Percentiles rank a stretch among this genome's conserved stretches.
Evolutionary conservation across 64 coral and sea anemone genomes (phyloP).

Genomic region (Stylophora pistillata): DNA sequence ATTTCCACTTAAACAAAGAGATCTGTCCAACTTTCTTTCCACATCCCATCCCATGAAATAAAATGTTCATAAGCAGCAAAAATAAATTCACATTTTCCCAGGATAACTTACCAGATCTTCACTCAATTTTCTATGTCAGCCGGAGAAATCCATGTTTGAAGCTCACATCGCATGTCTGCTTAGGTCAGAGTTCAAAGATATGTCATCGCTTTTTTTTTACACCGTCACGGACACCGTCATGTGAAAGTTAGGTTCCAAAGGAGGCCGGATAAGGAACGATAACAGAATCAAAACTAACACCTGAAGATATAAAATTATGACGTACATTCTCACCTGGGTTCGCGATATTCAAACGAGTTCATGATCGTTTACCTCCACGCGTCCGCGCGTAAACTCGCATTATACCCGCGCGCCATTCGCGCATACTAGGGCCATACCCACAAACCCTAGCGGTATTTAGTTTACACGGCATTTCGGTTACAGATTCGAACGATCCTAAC

Average conservation of each 20-base stretch:
- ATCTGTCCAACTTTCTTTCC: too few species aligned
- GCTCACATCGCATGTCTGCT: neutral
- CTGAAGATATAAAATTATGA: too few species aligned
- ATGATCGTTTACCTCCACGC: neutral
- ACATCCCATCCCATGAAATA: too few species aligned
- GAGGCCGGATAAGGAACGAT: too few species aligned
- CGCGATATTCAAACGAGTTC: neutral
- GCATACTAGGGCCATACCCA: neutral
- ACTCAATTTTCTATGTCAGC: neutral
- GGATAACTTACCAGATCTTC: neutral
- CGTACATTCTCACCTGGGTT: too few species aligned
- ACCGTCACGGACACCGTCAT: too few species aligned
- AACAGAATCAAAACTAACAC: too few species aligned
- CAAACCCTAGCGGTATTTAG: neutral
- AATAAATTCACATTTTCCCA: neutral
- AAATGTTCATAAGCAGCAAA: neutral
- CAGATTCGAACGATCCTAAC: neutral
- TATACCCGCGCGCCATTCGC: neutral
- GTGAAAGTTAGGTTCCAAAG: too few species aligned
- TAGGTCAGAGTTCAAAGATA: neutral
- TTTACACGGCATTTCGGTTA: neutral
- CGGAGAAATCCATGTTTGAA: neutral
- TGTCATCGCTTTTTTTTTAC: neutral
- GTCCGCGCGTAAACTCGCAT: neutral
- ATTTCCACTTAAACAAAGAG: neutral